Conservation (phyloP, 2,113 vertebrate genomes). For the Indicator indicator region DNA sequence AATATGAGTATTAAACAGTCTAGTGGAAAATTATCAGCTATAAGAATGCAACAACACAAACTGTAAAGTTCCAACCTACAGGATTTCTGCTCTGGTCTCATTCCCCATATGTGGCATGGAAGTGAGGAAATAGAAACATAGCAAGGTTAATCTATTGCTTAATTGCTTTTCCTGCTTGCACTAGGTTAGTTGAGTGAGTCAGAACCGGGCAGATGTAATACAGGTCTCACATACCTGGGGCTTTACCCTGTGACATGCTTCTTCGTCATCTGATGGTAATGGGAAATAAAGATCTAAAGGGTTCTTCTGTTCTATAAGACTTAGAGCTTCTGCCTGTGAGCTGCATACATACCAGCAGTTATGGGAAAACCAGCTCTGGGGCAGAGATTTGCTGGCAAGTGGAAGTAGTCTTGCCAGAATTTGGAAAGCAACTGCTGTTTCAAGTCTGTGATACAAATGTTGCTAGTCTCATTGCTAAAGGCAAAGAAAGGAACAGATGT, state of each 20-base stretch:
- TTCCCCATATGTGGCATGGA: background rate
- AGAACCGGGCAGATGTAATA: background rate
- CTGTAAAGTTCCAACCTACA: background rate
- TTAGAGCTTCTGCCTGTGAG: background rate
- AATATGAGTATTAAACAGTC: background rate
- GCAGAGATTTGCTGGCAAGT: background rate
- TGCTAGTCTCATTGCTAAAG: background rate
- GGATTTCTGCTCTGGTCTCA: background rate
- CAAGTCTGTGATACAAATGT: background rate
- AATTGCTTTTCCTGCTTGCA: background rate
- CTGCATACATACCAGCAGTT: background rate
- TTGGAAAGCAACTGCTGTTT: background rate
- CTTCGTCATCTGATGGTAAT: fast-evolving
- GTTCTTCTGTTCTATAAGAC: background rate
- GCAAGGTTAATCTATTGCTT: background rate
- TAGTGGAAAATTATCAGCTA: background rate
- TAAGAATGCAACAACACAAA: background rate
- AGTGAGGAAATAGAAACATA: background rate
- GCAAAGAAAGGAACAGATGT: background rate
- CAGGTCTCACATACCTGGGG: background rate
- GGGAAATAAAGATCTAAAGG: background rate
- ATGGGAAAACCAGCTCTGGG: background rate
- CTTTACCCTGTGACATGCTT: background rate
- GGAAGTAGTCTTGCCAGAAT: background rate
- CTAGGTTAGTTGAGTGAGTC: background rate